These are phyloP conservation scores for Battus philenor DNA, from an alignment of 1,140 invertebrate species.

Conservation along the genomic window DNA sequence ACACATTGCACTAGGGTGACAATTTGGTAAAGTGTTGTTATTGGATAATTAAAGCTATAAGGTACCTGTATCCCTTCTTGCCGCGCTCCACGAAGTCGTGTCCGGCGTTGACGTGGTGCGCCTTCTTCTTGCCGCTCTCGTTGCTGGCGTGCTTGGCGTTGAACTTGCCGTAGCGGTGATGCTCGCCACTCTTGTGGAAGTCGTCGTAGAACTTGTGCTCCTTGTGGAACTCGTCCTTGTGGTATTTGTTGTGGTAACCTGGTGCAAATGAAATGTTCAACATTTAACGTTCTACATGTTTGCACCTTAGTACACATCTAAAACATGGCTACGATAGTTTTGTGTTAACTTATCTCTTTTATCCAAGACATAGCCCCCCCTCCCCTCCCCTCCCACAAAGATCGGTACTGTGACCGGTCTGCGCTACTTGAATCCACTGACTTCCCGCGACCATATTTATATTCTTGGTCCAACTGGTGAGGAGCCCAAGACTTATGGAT, in stretches of 20 bases:
- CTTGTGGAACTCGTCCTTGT: conserved; percentile 88
- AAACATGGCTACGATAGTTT: neutral
- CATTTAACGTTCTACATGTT: neutral
- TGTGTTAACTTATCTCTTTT: no score
- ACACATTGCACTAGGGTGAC: no score
- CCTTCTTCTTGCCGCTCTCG: conserved; percentile 85
- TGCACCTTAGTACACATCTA: neutral
- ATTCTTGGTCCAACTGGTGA: no score
- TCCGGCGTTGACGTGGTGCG: conserved; percentile 81
- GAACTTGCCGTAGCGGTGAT: conserved; percentile 83
- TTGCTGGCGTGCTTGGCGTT: conserved; percentile 82
- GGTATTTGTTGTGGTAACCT: conserved; percentile 87
- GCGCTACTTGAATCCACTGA: no score
- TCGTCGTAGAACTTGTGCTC: conserved; percentile 89
- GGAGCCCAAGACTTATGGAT: no score
- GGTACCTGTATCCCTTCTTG: conserved; percentile 78
- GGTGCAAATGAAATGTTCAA: conserved; percentile 26
- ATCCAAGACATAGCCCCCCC: neutral
- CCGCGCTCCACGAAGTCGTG: conserved; percentile 80
- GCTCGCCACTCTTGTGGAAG: conserved; percentile 84
- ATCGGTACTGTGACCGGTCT: neutral
- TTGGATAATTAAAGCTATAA: no score
- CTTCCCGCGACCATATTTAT: no score
- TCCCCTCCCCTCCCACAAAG: neutral
- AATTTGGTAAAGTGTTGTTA: no score